Conservation (phyloP, 2,113 vertebrate species). For the Phaethon lepturus region DNA sequence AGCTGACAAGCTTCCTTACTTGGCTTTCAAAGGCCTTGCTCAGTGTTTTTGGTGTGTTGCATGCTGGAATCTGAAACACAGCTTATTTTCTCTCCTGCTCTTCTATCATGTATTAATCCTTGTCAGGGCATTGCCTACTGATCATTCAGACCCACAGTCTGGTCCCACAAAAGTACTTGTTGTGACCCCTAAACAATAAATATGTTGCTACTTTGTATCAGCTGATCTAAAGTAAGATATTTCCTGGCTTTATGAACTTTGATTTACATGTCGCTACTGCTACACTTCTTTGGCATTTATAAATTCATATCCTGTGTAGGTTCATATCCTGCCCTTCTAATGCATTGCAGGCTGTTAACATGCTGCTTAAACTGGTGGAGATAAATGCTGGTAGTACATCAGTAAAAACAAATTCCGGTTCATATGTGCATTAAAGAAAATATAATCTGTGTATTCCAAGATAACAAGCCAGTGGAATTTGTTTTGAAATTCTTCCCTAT, state of each 20-base stretch:
- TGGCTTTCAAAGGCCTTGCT: neutral
- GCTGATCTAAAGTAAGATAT: neutral
- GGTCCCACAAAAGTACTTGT: neutral
- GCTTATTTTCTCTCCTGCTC: neutral
- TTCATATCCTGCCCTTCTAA: conserved; percentile 23
- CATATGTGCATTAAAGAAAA: neutral
- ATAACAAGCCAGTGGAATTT: neutral
- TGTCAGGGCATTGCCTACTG: neutral
- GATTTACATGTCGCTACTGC: conserved; percentile 1
- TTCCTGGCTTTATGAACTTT: conserved; percentile 27
- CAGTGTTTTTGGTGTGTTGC: neutral
- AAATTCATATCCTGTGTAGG: conserved; percentile 33
- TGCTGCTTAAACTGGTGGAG: neutral
- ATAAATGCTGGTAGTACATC: neutral
- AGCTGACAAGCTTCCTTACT: neutral
- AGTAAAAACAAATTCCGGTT: conserved; percentile 2
- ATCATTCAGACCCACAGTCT: neutral
- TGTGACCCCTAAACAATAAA: neutral
- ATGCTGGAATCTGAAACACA: neutral
- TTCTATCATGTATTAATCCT: neutral
- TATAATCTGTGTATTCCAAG: neutral
- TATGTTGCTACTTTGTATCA: neutral
- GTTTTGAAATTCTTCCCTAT: neutral
- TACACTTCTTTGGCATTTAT: conserved; percentile 14
- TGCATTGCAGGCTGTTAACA: neutral